Evolutionary conservation across 2,113 vertebrate genomes (phyloP).

Genomic region (Spilogale gracilis): DNA sequence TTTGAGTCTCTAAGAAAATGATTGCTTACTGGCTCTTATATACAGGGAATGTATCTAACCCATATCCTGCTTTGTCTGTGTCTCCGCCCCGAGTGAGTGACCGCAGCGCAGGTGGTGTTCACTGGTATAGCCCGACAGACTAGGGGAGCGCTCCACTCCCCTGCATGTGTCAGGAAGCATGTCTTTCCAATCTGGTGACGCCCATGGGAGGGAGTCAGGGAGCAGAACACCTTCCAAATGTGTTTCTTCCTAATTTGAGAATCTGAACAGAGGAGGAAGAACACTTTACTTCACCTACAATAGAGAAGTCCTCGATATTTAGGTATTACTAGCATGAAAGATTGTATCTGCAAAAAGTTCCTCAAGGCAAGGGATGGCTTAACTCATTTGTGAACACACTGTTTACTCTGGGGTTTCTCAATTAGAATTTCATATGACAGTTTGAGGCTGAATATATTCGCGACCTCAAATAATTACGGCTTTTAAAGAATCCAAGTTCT

Average conservation of each 20-base stretch:
- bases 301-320: background rate
- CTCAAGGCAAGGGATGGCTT: background rate
- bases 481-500: background rate
- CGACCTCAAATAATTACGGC: background rate
- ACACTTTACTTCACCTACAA: background rate
- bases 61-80: background rate
- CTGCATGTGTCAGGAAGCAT: fast-evolving
- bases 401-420: background rate
- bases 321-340: background rate
- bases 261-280: background rate
- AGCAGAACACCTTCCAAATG: background rate
- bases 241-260: constrained; percentile 39
- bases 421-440: constrained; percentile 3
- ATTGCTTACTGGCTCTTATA: background rate
- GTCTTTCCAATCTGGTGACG: background rate
- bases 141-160: fast-evolving
- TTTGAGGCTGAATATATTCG: background rate
- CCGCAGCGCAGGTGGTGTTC: fast-evolving
- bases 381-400: background rate
- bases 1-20: background rate
- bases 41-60: fast-evolving
- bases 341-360: background rate
- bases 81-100: background rate
- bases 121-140: fast-evolving
- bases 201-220: background rate